Evolutionary conservation across 1,140 invertebrate genomes (phyloP).

Genomic region (Glossosoma conforme): DNA sequence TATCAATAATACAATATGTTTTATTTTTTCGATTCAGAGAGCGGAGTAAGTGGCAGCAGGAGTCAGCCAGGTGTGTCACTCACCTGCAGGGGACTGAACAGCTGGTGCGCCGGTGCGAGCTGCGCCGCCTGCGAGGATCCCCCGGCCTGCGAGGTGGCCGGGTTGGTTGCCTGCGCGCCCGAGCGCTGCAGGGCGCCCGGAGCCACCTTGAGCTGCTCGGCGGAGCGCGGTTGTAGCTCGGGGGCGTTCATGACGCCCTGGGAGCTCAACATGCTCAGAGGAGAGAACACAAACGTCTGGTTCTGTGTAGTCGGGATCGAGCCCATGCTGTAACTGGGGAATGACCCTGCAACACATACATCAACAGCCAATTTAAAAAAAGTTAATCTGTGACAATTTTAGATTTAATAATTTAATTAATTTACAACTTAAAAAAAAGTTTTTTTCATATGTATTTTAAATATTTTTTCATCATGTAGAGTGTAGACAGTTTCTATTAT

Average conservation of each 20-base stretch:
- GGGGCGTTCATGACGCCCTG: conserved; percentile 57
- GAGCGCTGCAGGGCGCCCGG: too few species aligned
- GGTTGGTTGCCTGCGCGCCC: conserved; percentile 23
- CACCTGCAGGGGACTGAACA: conserved; percentile 60
- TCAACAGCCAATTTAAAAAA: too few species aligned
- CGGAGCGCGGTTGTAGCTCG: conserved; percentile 40
- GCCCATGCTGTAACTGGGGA: conserved; percentile 65
- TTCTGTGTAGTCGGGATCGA: conserved; percentile 71
- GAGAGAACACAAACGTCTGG: conserved; percentile 75
- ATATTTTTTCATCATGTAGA: too few species aligned
- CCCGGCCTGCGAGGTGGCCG: conserved; percentile 62
- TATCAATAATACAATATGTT: too few species aligned
- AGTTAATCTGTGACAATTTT: too few species aligned
- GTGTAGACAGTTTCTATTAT: too few species aligned
- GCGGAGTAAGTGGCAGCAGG: too few species aligned
- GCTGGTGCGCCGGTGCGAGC: conserved; percentile 58
- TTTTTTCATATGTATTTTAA: too few species aligned
- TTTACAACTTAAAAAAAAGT: too few species aligned
- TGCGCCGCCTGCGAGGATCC: conserved; percentile 53
- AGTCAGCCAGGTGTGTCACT: background rate
- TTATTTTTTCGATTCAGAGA: too few species aligned
- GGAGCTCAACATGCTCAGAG: conserved; percentile 64
- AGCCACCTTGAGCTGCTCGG: too few species aligned
- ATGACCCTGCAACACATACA: conserved; percentile 43
- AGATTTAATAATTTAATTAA: too few species aligned